These are phyloP conservation scores for Polypterus senegalus DNA, from an alignment of 2,113 vertebrate genomes.

Conservation along the genomic window DNA sequence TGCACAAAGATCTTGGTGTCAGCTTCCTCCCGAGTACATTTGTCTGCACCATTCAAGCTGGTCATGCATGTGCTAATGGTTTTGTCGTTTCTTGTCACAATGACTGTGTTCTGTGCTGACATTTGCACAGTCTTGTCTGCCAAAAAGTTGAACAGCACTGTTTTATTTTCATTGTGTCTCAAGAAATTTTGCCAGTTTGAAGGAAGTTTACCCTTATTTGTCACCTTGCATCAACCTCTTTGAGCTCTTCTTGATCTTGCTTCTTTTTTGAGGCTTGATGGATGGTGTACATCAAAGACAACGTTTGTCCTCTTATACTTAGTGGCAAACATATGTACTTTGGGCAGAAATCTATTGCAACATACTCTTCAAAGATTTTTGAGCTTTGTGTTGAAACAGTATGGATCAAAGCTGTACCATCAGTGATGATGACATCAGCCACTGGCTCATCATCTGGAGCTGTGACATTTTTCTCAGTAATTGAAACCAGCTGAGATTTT, in stretches of 20 bases:
- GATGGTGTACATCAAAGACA: conserved; percentile 8
- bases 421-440: conserved; percentile 1
- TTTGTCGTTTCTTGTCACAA: background rate
- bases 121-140: background rate
- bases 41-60: too few species aligned
- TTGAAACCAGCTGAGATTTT: conserved; percentile 12
- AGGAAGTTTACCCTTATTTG: background rate
- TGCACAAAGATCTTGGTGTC: conserved; percentile 4
- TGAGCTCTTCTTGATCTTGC: conserved; percentile 1
- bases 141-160: conserved; percentile 2
- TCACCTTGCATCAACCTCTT: background rate
- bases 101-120: background rate
- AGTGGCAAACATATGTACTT: background rate
- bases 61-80: too few species aligned
- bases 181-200: conserved; percentile 10
- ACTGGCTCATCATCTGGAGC: conserved; percentile 1
- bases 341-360: background rate
- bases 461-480: conserved; percentile 1
- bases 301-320: conserved; percentile 7
- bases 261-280: conserved; percentile 5
- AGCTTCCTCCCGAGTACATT: background rate
- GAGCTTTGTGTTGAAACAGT: background rate
- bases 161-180: conserved; percentile 4
- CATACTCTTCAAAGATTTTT: background rate
- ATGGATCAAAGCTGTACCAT: conserved; percentile 8